A percentile compares a stretch with the other conserved stretches of the same genome.
phyloP scores from a whole-genome alignment of 2,888 invertebrate species.

The Diaphora mendica region DNA sequence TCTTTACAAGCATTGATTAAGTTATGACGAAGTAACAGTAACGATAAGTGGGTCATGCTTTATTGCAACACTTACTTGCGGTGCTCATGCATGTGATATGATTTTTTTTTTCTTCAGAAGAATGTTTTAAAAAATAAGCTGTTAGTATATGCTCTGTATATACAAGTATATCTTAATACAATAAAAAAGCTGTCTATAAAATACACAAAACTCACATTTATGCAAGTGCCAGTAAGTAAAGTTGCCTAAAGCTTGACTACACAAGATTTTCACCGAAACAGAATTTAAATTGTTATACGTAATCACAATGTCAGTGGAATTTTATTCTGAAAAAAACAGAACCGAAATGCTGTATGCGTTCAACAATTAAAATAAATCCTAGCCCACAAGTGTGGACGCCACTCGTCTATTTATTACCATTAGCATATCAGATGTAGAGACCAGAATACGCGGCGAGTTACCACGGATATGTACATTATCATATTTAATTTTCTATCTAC shows the following conservation, averaged over 20 bases:
- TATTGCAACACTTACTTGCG: too few species aligned
- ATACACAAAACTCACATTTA: background rate
- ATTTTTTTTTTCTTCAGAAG: too few species aligned
- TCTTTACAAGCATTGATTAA: background rate
- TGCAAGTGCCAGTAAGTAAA: background rate
- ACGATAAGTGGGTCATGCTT: too few species aligned
- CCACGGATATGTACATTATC: slow-evolving; percentile 74
- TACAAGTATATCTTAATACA: too few species aligned
- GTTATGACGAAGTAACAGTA: too few species aligned
- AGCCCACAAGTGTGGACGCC: slow-evolving; percentile 51
- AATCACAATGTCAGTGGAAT: slow-evolving; percentile 4
- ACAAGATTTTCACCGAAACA: background rate
- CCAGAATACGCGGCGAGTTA: slow-evolving; percentile 40
- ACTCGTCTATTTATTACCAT: slow-evolving; percentile 72
- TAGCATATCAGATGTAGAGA: slow-evolving; percentile 70
- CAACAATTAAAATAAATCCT: slow-evolving; percentile 50
- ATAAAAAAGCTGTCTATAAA: background rate
- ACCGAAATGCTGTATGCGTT: slow-evolving; percentile 36
- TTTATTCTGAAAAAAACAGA: slow-evolving; percentile 19
- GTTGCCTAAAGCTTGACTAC: background rate
- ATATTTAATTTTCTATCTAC: slow-evolving; percentile 81
- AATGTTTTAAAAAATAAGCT: too few species aligned
- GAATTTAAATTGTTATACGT: background rate
- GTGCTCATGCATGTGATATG: too few species aligned
- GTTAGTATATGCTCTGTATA: too few species aligned